phyloP scores from a whole-genome alignment of 2,113 vertebrate species.

The Mobula birostris region DNA sequence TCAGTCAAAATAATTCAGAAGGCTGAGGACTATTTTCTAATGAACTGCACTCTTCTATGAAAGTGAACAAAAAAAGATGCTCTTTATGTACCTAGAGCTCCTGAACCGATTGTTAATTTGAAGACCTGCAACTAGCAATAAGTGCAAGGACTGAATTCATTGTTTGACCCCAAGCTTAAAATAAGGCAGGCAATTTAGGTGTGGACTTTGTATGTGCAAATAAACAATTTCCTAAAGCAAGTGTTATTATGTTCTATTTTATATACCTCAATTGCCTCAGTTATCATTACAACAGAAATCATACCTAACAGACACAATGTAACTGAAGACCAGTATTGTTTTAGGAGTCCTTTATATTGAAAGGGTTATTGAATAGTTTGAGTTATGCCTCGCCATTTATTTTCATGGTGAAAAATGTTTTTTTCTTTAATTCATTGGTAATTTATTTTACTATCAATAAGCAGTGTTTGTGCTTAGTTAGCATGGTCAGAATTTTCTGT shows the following conservation, averaged over 20 bases:
- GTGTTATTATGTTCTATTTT: neutral
- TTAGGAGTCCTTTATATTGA: neutral
- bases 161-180: neutral
- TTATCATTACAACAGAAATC: neutral
- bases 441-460: neutral
- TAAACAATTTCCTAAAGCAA: neutral
- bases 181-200: neutral
- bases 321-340: neutral
- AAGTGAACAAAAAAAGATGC: too few relatives aligned
- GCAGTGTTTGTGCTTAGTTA: conserved; percentile 3
- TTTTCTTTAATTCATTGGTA: neutral
- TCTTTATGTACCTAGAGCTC: neutral
- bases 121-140: neutral
- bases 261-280: neutral
- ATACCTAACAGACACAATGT: neutral
- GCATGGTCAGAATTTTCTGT: neutral
- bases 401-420: neutral
- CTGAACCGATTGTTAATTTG: neutral
- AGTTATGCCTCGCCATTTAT: neutral
- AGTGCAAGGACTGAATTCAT: neutral
- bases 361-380: neutral
- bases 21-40: neutral
- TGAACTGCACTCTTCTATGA: neutral
- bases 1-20: neutral
- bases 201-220: neutral